These are phyloP conservation scores for Nettapus auritus DNA, from an alignment of 2,113 vertebrate genomes.

Conservation along the genomic window DNA sequence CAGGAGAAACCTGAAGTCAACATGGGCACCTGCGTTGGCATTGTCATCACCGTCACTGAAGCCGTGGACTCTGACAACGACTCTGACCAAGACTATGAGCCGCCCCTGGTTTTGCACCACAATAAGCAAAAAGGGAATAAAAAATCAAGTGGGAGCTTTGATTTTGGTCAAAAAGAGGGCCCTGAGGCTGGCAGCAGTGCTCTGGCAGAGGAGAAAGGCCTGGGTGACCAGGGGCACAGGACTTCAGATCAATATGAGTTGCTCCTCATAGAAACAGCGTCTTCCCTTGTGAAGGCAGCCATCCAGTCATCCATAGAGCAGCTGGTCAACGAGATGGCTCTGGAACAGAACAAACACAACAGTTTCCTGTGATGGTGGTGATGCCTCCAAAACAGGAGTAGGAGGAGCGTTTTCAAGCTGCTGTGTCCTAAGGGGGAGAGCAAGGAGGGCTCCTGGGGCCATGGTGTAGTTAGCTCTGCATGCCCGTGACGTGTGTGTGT, in stretches of 20 bases:
- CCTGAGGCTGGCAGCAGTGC: accelerated
- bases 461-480: slow-evolving; percentile 51
- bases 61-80: slow-evolving; percentile 76
- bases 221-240: slow-evolving; percentile 58
- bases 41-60: slow-evolving; percentile 79
- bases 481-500: slow-evolving; percentile 43
- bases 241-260: slow-evolving; percentile 78
- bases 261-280: slow-evolving; percentile 78
- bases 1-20: slow-evolving; percentile 43
- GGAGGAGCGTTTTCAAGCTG: background rate
- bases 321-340: slow-evolving; percentile 79
- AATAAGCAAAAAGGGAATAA: slow-evolving; percentile 74
- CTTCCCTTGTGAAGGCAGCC: slow-evolving; percentile 79
- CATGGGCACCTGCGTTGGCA: background rate
- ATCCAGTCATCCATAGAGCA: slow-evolving; percentile 83
- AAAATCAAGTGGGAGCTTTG: background rate
- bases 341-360: slow-evolving; percentile 77
- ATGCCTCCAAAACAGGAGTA: background rate
- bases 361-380: slow-evolving; percentile 70
- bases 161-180: slow-evolving; percentile 16
- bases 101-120: slow-evolving; percentile 62
- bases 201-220: background rate
- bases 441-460: background rate
- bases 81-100: slow-evolving; percentile 73
- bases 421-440: background rate